Evolutionary conservation across 1,140 invertebrate genomes (phyloP).

Genomic region (Philopotamus ludificatus): DNA sequence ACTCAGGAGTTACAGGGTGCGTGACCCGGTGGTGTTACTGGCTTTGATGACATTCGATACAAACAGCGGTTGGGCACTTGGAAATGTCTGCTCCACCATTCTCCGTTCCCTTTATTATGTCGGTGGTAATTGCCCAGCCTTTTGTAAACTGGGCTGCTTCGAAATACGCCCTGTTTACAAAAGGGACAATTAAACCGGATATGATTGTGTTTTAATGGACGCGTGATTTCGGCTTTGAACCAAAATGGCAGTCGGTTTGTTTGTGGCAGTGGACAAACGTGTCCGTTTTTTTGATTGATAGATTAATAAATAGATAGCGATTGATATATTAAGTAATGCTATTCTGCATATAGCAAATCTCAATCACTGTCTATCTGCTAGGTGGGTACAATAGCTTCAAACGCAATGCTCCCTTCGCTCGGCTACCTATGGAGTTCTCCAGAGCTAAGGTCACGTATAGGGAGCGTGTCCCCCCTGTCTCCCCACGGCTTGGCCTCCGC

Average conservation of each 20-base stretch:
- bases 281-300: no score
- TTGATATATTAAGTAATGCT: no score
- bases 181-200: slow-evolving; percentile 15
- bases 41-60: background rate
- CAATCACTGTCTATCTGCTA: no score
- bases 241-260: no score
- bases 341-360: no score
- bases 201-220: slow-evolving; percentile 9
- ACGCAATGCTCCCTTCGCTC: no score
- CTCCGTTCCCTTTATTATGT: slow-evolving; percentile 2
- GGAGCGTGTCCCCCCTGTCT: no score
- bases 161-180: slow-evolving; percentile 5
- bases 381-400: no score
- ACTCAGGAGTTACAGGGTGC: background rate
- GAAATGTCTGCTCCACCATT: background rate
- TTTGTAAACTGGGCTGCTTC: background rate
- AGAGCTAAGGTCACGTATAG: slow-evolving; percentile 2
- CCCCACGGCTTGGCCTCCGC: no score
- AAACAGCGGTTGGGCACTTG: background rate
- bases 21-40: background rate
- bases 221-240: background rate
- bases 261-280: no score
- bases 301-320: no score
- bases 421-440: no score
- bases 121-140: slow-evolving; percentile 1